phyloP scores from a whole-genome alignment of 2,113 vertebrate genomes.

The Ameiurus melas region DNA sequence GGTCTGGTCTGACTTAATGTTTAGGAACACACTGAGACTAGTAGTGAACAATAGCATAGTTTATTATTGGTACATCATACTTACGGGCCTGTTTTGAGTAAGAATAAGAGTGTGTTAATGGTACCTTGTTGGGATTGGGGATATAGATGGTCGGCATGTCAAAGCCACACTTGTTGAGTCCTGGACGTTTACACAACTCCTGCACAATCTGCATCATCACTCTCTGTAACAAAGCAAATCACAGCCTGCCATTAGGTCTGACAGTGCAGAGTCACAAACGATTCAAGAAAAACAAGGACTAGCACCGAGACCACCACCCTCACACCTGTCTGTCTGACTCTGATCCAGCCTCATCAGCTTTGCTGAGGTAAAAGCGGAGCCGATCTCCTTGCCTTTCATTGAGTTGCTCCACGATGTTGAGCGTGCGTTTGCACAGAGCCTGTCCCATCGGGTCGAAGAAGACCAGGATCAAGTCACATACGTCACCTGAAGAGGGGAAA shows the following conservation, averaged over 20 bases:
- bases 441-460: conserved; percentile 83
- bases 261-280: not conserved
- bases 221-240: conserved; percentile 61
- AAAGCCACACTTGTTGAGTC: conserved; percentile 81
- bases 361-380: conserved; percentile 78
- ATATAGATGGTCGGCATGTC: conserved; percentile 83
- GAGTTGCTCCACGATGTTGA: conserved; percentile 79
- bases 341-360: conserved; percentile 74
- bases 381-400: conserved; percentile 75
- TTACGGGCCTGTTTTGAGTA: not conserved
- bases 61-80: not conserved
- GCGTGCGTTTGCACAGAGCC: conserved; percentile 77
- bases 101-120: not conserved
- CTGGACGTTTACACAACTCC: conserved; percentile 78
- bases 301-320: too few relatives aligned
- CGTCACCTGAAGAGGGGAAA: conserved; percentile 68
- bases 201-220: conserved; percentile 86
- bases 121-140: conserved; percentile 76
- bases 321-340: conserved; percentile 76
- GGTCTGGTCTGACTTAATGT: not conserved
- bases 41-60: not conserved
- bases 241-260: not conserved
- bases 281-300: not conserved
- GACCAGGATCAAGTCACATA: conserved; percentile 79
- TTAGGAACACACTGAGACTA: not conserved